Evolutionary conservation across 1,140 invertebrate species (phyloP).

Genomic region (Bradynema listronoti): DNA sequence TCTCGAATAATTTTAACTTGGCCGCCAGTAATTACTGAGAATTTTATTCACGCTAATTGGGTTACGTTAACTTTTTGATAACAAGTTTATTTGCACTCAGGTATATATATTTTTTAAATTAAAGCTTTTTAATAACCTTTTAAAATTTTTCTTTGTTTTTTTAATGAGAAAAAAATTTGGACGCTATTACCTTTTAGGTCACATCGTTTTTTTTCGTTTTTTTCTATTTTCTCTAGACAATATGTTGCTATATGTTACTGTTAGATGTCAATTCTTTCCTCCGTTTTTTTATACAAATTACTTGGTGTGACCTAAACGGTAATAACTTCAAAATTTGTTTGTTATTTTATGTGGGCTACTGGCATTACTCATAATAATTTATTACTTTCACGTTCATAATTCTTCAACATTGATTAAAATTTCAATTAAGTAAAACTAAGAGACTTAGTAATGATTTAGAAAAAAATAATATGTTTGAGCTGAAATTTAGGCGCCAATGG

Average conservation of each 20-base stretch:
- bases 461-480: not conserved
- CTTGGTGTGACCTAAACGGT: not conserved
- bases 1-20: constrained; percentile 16
- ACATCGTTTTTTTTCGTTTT: no score
- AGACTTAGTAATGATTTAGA: no score
- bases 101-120: not conserved
- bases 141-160: not conserved
- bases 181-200: not conserved
- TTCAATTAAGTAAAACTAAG: not conserved
- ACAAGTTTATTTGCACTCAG: constrained; percentile 28
- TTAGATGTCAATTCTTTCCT: not conserved
- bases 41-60: constrained; percentile 26
- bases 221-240: not conserved
- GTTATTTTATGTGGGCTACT: not conserved
- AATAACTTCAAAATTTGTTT: not conserved
- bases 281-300: not conserved
- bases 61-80: constrained; percentile 22
- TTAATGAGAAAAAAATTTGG: not conserved
- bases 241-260: not conserved
- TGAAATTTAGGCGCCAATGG: constrained; percentile 67
- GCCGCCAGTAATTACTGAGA: constrained; percentile 12
- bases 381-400: not conserved
- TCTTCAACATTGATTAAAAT: not conserved
- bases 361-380: not conserved
- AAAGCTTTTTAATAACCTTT: not conserved